Conservation (phyloP, 2,113 vertebrate species). For the Nansenia antarctica region DNA sequence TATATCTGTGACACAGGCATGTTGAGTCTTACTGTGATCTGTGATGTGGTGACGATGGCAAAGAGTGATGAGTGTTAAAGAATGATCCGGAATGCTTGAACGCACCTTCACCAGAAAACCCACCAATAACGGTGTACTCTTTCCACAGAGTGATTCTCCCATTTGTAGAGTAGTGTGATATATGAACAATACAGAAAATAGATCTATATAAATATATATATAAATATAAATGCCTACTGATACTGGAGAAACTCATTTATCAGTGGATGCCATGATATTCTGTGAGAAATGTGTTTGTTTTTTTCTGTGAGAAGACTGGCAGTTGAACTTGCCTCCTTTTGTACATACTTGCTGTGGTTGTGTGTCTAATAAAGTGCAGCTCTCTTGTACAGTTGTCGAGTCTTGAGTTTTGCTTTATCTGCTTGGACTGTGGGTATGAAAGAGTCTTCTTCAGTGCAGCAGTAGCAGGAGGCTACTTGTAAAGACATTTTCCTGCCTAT, state of each 20-base stretch:
- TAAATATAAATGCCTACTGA: conserved; percentile 72
- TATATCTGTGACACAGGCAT: conserved; percentile 81
- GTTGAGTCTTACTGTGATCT: conserved; percentile 79
- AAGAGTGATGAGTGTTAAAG: conserved; percentile 45
- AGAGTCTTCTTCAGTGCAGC: not conserved
- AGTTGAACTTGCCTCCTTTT: conserved; percentile 74
- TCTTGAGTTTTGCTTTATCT: conserved; percentile 42
- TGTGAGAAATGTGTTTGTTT: conserved; percentile 80
- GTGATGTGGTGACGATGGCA: conserved; percentile 58
- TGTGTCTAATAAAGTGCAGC: conserved; percentile 84
- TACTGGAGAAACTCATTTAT: conserved; percentile 74
- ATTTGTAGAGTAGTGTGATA: conserved; percentile 81
- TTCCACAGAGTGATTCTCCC: conserved; percentile 67
- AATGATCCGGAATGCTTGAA: conserved; percentile 45
- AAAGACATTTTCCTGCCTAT: not conserved
- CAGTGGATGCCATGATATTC: conserved; percentile 85
- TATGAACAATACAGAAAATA: conserved; percentile 71
- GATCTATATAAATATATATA: conserved; percentile 78
- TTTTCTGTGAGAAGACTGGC: conserved; percentile 76
- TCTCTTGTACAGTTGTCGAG: conserved; percentile 73
- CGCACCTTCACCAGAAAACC: conserved; percentile 48
- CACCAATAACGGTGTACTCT: conserved; percentile 57
- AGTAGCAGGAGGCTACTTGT: not conserved
- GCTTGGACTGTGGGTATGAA: not conserved
- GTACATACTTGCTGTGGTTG: conserved; percentile 82